A percentile compares a stretch with the other conserved stretches of the same genome.
Conservation (phyloP, 2,888 invertebrate genomes). For the Chelonus formosanus region DNA sequence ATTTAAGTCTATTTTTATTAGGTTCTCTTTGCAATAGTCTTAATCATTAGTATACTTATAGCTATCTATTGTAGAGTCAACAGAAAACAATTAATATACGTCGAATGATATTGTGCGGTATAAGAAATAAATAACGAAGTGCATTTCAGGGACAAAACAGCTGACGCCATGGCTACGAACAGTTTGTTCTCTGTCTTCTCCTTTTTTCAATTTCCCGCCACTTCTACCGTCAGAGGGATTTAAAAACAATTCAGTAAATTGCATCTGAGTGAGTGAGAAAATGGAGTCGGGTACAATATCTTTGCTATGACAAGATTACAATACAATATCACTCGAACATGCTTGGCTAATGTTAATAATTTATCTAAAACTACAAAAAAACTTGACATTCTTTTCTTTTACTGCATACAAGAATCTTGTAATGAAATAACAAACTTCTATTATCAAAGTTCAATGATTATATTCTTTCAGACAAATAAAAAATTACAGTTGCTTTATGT, state of each 20-base stretch:
- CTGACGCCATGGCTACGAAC: conserved; percentile 60
- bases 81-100: not conserved
- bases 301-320: conserved; percentile 16
- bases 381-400: conserved; percentile 1
- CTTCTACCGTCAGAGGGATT: conserved; percentile 51
- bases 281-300: conserved; percentile 43
- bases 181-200: conserved; percentile 43
- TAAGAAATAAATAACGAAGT: conserved; percentile 54
- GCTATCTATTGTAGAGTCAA: not conserved
- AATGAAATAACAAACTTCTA: not conserved
- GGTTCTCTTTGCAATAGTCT: not conserved
- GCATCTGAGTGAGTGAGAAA: conserved; percentile 48
- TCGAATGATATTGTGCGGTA: conserved; percentile 38
- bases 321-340: conserved; percentile 8
- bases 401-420: not conserved
- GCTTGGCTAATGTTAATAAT: conserved; percentile 30
- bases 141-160: conserved; percentile 59
- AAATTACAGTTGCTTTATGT: no score
- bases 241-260: conserved; percentile 63
- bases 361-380: conserved; percentile 7
- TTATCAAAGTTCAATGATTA: no score
- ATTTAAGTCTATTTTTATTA: not conserved
- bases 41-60: not conserved
- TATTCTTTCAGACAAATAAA: no score
- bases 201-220: conserved; percentile 30